Evolutionary conservation across 2,888 invertebrate genomes (phyloP).

Genomic region (Marronus borbonicus): DNA sequence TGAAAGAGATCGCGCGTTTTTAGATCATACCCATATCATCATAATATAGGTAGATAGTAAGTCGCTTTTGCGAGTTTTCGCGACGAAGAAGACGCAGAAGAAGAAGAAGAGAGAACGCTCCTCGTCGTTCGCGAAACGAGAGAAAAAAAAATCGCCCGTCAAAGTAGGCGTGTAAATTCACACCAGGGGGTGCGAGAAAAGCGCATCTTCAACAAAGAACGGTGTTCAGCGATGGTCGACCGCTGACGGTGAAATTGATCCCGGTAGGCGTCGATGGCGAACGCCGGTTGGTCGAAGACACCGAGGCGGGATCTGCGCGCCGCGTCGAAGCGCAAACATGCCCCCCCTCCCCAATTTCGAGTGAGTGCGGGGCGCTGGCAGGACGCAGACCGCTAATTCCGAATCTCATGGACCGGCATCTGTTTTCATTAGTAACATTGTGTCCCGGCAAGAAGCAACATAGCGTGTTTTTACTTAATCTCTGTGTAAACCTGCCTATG

Average conservation of each 20-base stretch:
- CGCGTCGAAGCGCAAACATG: conserved; percentile 52
- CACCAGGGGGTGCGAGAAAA: conserved; percentile 58
- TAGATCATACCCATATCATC: too few relatives aligned
- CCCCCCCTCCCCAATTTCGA: conserved; percentile 54
- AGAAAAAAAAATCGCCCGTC: conserved; percentile 17
- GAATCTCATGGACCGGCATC: conserved; percentile 58
- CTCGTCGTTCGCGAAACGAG: conserved; percentile 22
- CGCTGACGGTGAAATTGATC: conserved; percentile 48
- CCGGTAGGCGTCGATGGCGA: conserved; percentile 57
- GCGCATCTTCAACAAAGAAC: conserved; percentile 58
- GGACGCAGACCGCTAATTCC: conserved; percentile 65
- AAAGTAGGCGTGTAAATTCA: conserved; percentile 52
- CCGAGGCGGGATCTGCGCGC: conserved; percentile 57
- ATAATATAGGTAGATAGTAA: too few relatives aligned
- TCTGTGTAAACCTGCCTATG: conserved; percentile 86
- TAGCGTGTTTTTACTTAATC: conserved; percentile 74
- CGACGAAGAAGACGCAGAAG: neutral
- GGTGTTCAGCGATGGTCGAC: conserved; percentile 42
- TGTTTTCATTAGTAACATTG: conserved; percentile 73
- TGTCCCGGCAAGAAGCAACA: conserved; percentile 72
- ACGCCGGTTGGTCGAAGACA: conserved; percentile 57
- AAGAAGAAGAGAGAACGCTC: conserved; percentile 6
- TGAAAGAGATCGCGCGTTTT: too few relatives aligned
- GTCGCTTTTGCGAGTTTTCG: conserved; percentile 26
- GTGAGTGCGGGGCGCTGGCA: conserved; percentile 60